Base-by-base conservation (phyloP, 2,113 vertebrate genomes). In the Pachyramphus minor region DNA sequence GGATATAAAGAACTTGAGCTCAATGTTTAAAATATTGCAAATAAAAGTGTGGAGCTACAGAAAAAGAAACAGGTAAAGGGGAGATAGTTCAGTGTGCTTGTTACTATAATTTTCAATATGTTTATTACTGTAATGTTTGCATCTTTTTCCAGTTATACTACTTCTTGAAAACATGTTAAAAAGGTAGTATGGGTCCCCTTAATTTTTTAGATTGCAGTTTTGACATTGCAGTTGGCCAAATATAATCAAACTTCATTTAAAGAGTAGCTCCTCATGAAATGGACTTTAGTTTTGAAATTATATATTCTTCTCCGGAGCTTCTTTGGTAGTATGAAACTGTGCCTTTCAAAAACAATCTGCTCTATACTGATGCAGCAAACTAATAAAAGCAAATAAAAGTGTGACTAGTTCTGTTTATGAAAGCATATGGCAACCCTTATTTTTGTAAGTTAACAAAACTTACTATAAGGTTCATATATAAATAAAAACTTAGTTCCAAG, bases 371-470 rank as follows among this genome's bases (percentile, higher is more conserved):
- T 74, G 88, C 79, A 82, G 20, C 66, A 95, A 97, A 91, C 45
- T 96, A 95, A 96, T 96, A 93, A 87, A 93, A 96, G 18, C 47
- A 94, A 95, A 94, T 80, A 79, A 64, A 92, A 93, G 47, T 17
- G 59, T 77, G 47, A 59, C 60, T 91, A 39, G 23, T 55, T 88
- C 87, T 76, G n/a, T 89, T 96, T 95, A 93, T 87, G 62, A 94
- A 95, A 52, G 47, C 27, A 74, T 91, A 82, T 87, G 53, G 56
- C 79, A 95, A 67, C 37, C 20, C 11, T n/a, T 91, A 28, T 87
- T 88, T 96, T 76, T 80, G 44, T 87, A 64, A 87, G 24, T 78
- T 72, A 83, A 68, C 21, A 73, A 84, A 85, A 76, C 20, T 84
- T 87, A 16, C 74, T 87, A 5, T 75, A 28, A 39, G 35, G 8